These are phyloP conservation scores for Cheilosia pagana DNA, from an alignment of 2,888 invertebrate species.

Conservation along the genomic window DNA sequence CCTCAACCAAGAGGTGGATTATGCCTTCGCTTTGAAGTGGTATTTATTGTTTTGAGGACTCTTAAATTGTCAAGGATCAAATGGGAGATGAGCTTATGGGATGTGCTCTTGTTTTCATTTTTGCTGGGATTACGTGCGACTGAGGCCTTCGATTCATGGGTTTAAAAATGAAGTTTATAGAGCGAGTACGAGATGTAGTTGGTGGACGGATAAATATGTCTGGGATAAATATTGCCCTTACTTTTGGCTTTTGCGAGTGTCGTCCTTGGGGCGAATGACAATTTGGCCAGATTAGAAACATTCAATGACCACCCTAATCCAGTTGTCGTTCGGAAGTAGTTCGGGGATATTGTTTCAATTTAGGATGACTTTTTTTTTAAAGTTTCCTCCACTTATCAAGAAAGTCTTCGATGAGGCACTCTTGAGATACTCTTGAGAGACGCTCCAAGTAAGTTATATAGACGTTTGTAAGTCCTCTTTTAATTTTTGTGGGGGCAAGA, in stretches of 20 bases:
- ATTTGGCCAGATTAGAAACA: constrained; percentile 50
- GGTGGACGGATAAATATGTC: constrained; percentile 32
- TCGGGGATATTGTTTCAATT: no score
- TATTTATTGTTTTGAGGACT: constrained; percentile 74
- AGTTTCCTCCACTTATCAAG: no score
- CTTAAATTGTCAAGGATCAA: constrained; percentile 75
- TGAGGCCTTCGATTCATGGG: constrained; percentile 71
- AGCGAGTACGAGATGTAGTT: constrained; percentile 3
- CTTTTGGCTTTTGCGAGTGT: constrained; percentile 10
- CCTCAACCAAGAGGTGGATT: constrained; percentile 49
- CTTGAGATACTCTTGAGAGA: no score
- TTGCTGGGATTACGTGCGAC: constrained; percentile 64
- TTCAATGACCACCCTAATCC: constrained; percentile 42
- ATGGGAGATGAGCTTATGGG: constrained; percentile 71
- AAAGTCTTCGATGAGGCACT: no score
- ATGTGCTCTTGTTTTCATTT: constrained; percentile 72
- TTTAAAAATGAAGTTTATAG: constrained; percentile 50
- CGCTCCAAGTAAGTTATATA: no score
- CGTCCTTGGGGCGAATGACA: constrained; percentile 1
- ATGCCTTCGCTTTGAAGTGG: constrained; percentile 72
- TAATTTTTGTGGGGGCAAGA: no score
- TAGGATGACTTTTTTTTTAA: no score
- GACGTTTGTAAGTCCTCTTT: no score
- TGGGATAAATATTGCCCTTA: constrained; percentile 6
- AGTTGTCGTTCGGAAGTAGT: not conserved